phyloP scores from a whole-genome alignment of 2,113 vertebrate species.

The Catagonus wagneri region DNA sequence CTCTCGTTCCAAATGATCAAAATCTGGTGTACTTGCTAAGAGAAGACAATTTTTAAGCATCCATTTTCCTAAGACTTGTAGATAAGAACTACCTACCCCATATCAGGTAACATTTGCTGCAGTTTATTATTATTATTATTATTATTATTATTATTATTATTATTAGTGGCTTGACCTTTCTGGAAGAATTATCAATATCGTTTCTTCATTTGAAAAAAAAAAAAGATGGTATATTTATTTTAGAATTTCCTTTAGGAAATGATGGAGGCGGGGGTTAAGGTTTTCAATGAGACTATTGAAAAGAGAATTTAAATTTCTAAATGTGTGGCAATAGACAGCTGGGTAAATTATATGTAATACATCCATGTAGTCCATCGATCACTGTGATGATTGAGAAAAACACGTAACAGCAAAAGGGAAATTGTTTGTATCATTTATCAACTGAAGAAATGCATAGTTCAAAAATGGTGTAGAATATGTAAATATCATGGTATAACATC shows the following conservation, averaged over 20 bases:
- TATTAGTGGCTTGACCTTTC: conserved; percentile 38
- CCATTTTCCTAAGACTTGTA: conserved; percentile 4
- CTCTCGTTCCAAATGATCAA: background rate
- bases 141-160: too few relatives aligned
- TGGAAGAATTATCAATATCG: background rate
- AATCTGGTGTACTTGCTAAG: conserved; percentile 1
- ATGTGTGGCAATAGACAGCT: background rate
- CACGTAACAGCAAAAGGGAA: background rate
- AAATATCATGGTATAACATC: background rate
- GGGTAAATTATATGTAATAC: background rate
- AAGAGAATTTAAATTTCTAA: background rate
- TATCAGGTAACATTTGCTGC: background rate
- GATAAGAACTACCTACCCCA: conserved; percentile 42
- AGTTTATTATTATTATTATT: too few relatives aligned
- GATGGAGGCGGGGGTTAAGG: fast-evolving
- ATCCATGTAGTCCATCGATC: background rate
- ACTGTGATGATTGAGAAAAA: background rate
- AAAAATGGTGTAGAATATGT: background rate
- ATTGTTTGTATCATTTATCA: background rate
- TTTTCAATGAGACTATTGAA: background rate
- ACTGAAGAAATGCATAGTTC: background rate
- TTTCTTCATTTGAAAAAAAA: background rate
- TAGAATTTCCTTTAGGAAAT: background rate
- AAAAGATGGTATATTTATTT: fast-evolving
- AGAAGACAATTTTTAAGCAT: background rate